Conservation (phyloP, 2,113 vertebrate genomes). For the Atherinomorus stipes region DNA sequence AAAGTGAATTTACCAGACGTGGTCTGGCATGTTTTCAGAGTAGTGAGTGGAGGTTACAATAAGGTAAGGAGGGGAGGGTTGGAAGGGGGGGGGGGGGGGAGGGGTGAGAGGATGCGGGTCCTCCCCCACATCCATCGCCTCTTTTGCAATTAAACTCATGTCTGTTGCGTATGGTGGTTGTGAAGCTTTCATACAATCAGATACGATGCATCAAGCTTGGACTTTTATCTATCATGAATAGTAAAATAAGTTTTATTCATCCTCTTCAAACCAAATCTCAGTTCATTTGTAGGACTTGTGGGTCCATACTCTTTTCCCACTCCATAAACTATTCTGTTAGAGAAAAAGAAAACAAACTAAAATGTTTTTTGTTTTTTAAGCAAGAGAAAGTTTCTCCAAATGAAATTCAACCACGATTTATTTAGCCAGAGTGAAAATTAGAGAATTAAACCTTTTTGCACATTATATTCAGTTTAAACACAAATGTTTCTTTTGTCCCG, state of each 20-base stretch:
- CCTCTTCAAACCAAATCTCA: no score
- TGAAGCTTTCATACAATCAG: slow-evolving; percentile 26
- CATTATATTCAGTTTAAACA: slow-evolving; percentile 36
- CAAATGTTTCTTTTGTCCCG: slow-evolving; percentile 36
- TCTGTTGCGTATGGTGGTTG: slow-evolving; percentile 25
- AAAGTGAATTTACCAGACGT: slow-evolving; percentile 84
- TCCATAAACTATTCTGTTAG: background rate
- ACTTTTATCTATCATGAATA: no score
- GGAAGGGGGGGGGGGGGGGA: background rate
- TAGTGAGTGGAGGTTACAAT: slow-evolving; percentile 79
- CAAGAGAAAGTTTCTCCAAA: no score
- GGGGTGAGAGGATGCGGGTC: slow-evolving; percentile 1
- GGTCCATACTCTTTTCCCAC: no score
- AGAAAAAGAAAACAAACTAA: background rate
- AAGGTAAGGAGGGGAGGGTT: slow-evolving; percentile 70
- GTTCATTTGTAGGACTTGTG: no score
- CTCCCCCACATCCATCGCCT: slow-evolving; percentile 25
- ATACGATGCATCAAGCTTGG: background rate
- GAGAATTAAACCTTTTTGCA: slow-evolving; percentile 16
- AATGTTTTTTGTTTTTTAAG: no score
- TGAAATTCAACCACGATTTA: slow-evolving; percentile 6
- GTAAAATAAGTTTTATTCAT: no score
- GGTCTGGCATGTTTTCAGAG: slow-evolving; percentile 82
- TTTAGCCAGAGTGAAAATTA: slow-evolving; percentile 16
- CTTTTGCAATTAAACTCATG: slow-evolving; percentile 54